Conservation (phyloP, 2,888 invertebrate genomes). For the Cephus rjabovi region DNA sequence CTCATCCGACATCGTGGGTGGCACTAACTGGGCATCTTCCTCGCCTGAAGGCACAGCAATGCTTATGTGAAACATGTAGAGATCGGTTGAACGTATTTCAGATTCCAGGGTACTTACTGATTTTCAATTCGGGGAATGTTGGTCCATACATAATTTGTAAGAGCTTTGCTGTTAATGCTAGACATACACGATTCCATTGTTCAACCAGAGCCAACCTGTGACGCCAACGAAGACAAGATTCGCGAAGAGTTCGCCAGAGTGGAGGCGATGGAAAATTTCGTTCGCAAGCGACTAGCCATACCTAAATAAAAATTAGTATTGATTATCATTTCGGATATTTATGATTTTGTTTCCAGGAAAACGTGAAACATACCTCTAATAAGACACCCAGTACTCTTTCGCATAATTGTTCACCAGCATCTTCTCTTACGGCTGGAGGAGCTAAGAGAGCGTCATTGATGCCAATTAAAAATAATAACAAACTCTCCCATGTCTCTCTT, state of each 20-base stretch:
- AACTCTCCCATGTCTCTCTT: conserved; percentile 90
- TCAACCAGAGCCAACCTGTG: conserved; percentile 93
- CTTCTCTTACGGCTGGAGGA: conserved; percentile 93
- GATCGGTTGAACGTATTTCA: neutral
- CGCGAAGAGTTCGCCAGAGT: conserved; percentile 93
- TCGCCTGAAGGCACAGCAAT: conserved; percentile 72
- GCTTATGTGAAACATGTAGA: neutral
- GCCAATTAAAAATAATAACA: conserved; percentile 87
- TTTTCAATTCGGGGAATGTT: conserved; percentile 82
- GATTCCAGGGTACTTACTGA: conserved; percentile 70
- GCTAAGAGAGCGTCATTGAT: conserved; percentile 92
- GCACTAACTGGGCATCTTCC: conserved; percentile 86
- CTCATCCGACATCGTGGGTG: conserved; percentile 86
- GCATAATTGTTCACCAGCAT: conserved; percentile 95
- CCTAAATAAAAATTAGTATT: conserved; percentile 50
- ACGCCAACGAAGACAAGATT: conserved; percentile 93
- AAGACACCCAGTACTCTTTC: conserved; percentile 93
- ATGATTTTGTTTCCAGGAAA: neutral
- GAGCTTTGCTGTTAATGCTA: conserved; percentile 87
- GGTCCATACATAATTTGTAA: conserved; percentile 91
- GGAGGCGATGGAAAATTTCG: conserved; percentile 94
- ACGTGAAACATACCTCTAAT: conserved; percentile 77
- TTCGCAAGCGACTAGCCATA: conserved; percentile 80
- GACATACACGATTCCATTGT: conserved; percentile 95
- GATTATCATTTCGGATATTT: neutral